Conservation (phyloP, 2,797 vertebrate species). For the Cheirogaleus major region DNA sequence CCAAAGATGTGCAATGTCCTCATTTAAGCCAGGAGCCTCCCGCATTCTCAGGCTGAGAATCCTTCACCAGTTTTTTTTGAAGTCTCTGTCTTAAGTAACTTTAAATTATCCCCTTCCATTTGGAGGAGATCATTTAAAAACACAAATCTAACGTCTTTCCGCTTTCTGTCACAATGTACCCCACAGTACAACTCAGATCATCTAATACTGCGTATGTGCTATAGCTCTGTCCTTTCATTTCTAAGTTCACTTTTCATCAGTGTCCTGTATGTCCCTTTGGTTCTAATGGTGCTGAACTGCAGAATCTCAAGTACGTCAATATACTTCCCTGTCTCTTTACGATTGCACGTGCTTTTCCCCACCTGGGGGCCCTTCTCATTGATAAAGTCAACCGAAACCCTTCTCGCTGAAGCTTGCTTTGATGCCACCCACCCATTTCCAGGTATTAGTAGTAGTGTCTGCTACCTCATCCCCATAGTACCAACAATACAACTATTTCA, state of each 20-base stretch:
- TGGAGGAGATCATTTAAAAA: background rate
- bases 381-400: background rate
- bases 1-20: background rate
- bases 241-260: background rate
- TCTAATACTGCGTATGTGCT: fast-evolving
- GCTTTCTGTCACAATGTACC: background rate
- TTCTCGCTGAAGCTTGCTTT: background rate
- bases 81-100: background rate
- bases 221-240: background rate
- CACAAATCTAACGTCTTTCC: background rate
- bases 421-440: background rate
- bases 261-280: background rate
- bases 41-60: background rate
- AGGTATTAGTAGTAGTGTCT: background rate
- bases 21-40: background rate
- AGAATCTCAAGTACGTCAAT: background rate
- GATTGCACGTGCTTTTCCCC: fast-evolving
- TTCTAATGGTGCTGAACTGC: background rate
- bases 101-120: background rate
- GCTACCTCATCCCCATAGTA: background rate
- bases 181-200: background rate
- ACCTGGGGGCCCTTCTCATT: background rate
- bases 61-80: background rate
- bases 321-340: no score
- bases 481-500: background rate